Percentiles rank a stretch among this genome's conserved stretches.
Conservation (phyloP, 2,797 vertebrate genomes). For the Schizothorax lantsangensis region DNA sequence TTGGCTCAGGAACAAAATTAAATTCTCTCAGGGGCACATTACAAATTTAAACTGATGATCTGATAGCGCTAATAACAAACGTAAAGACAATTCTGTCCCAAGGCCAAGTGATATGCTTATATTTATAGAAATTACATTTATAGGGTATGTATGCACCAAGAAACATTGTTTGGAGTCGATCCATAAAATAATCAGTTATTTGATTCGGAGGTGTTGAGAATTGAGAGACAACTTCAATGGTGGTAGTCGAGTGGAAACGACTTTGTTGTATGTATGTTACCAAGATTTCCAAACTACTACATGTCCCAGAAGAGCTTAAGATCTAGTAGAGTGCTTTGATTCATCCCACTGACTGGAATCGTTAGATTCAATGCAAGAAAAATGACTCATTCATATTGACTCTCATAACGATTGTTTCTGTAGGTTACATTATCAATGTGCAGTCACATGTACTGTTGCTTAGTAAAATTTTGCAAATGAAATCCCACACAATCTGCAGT, state of each 20-base stretch:
- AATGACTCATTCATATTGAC: neutral
- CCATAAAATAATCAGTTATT: neutral
- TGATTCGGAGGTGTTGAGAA: neutral
- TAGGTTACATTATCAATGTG: neutral
- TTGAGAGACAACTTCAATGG: neutral
- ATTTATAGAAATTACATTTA: neutral
- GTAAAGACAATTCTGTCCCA: neutral
- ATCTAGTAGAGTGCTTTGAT: neutral
- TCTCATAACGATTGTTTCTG: neutral
- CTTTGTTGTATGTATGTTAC: neutral
- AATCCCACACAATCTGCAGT: neutral
- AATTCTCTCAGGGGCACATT: slow-evolving; percentile 11
- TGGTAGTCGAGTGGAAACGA: neutral
- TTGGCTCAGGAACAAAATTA: slow-evolving; percentile 8
- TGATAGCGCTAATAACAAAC: neutral
- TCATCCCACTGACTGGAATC: neutral
- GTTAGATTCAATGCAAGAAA: neutral
- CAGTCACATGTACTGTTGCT: neutral
- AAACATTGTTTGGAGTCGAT: neutral
- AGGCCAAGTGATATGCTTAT: neutral
- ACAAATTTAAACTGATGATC: slow-evolving; percentile 16
- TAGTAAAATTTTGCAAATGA: neutral
- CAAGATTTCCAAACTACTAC: neutral
- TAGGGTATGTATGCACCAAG: neutral
- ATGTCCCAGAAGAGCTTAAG: neutral